Conservation (phyloP, 2,113 vertebrate genomes). For the Dunckerocampus dactyliophorus region DNA sequence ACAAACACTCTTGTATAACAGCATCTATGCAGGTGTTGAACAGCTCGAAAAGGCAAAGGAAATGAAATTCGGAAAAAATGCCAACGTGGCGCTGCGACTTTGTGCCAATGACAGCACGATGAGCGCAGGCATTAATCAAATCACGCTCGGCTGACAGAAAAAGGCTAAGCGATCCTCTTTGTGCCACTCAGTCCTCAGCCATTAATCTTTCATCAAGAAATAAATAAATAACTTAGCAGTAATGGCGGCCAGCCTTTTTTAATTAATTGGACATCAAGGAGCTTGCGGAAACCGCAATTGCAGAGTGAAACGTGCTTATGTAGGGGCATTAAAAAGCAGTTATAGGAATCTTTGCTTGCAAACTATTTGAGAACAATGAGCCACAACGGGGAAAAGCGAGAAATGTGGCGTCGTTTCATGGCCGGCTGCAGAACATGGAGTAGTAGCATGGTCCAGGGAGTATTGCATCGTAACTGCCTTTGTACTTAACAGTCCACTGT, state of each 20-base stretch:
- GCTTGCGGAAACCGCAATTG: slow-evolving; percentile 23
- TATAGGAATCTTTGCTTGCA: neutral
- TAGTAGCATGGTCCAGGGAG: neutral
- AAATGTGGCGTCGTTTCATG: slow-evolving; percentile 18
- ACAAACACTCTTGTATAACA: neutral
- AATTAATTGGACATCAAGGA: slow-evolving; percentile 50
- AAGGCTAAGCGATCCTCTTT: slow-evolving; percentile 53
- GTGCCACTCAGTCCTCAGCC: slow-evolving; percentile 40
- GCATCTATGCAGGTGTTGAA: neutral
- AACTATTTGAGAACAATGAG: neutral
- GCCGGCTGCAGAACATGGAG: slow-evolving; percentile 5
- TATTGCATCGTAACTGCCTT: neutral
- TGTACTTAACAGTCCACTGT: neutral
- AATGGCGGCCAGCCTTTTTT: slow-evolving; percentile 37
- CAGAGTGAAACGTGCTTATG: too few species aligned
- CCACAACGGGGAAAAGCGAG: neutral
- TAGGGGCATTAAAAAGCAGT: neutral
- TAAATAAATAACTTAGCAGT: slow-evolving; percentile 31
- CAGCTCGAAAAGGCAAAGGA: neutral
- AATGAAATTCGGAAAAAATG: neutral
- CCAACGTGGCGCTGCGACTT: slow-evolving; percentile 8
- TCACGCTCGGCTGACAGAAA: slow-evolving; percentile 48
- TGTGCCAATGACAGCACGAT: slow-evolving; percentile 40
- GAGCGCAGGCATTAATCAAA: slow-evolving; percentile 60
- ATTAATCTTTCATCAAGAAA: slow-evolving; percentile 56